Base-by-base conservation (phyloP, 2,888 invertebrate genomes). In the Drosophila formosana region DNA sequence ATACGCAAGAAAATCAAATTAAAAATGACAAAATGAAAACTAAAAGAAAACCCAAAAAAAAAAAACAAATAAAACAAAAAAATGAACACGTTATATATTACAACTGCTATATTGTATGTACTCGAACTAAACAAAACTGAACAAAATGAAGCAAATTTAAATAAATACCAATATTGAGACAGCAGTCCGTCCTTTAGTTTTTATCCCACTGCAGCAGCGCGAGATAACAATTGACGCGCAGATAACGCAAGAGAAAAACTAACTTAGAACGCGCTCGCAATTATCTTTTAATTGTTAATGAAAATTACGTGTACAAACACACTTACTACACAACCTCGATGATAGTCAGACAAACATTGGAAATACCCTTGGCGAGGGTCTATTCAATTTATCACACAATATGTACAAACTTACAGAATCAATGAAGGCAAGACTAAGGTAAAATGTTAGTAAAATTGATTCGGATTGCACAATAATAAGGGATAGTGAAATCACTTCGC, bases 121-220 rank as follows among this genome's bases (percentile, higher is more conserved):
- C 84, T 80, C 80, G 60, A 83, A 79, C 67, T 70, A 75, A 72
- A 79, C 69, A 69, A 53, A 70, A 76, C 71, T 67, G 55, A 77
- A 67, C 61, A 76, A 64, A 53, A 47, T 57, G 57, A 82, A 87
- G 72, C 75, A 82, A 88, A 78, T 73, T 78, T 77, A 88, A 88
- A 89, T 86, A 88, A 88, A 85, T 85, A 80, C 65, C 68, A 84
- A 79, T 86, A 86, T 80, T 82, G 78, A 82, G 81, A 75, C 74
- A 80, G 75, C 74, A 79, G 45, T 23, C 55, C 1, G 37, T 47
- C 9, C 58, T 50, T 30, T 51, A 51, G 37, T 60, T 50, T 46
- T 37, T 53, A 52, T 58, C 8, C 43, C 37, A 68, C 41, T 65
- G 53, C 49, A 66, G 39, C 39, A 23, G 13, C 9, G 9, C 9